Base-by-base conservation (phyloP, 2,113 vertebrate genomes). In the Heterocephalus glaber region DNA sequence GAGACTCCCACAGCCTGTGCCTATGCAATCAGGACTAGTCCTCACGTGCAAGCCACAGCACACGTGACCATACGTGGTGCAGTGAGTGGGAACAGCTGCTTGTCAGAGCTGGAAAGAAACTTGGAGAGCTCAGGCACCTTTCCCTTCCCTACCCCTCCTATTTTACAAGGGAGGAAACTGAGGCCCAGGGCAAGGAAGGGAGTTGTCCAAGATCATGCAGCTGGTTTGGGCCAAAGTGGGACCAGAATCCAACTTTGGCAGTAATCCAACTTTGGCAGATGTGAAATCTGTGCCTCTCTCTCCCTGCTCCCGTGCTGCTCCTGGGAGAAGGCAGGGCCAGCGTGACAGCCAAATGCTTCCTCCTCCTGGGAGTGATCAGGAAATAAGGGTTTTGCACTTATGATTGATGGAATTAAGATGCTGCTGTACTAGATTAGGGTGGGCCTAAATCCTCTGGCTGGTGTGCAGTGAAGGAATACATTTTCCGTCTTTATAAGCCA, bases 291-390 rank as follows among this genome's bases (percentile, higher is more conserved):
- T 79, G 60, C 1, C 65, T 66, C 24, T 90, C 24, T n/a, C 65
- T 35, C n/a, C 5, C 85, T n/a, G 5, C 56, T 95, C 41, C 44
- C 10, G 7, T 63, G 38, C 77, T 33, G 4, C 66, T 94, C 41
- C 52, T 10, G 10, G 81, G 44, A 82, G 91, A 30, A 41, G 54
- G 24, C 54, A 74, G 63, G 22, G 61, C 28, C 38, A 38, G 2
- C 63, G 74, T 33, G 72, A 72, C 79, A 92, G 35, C 9, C 33
- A 35, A 61, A 35, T 17, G 49, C 82, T 86, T 96, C 96, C 89
- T 96, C 86, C 63, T 92, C 52, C 61, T n/a, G 44, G 38, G 41
- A 85, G 30, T 28, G 7, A 54, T 72, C 44, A 65, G 19, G 86
- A 72, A 86, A 28, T n/a, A 41, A 19, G 38, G 61, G 28, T 65